phyloP scores from a whole-genome alignment of 2,888 invertebrate species.

The Volucella zonaria region DNA sequence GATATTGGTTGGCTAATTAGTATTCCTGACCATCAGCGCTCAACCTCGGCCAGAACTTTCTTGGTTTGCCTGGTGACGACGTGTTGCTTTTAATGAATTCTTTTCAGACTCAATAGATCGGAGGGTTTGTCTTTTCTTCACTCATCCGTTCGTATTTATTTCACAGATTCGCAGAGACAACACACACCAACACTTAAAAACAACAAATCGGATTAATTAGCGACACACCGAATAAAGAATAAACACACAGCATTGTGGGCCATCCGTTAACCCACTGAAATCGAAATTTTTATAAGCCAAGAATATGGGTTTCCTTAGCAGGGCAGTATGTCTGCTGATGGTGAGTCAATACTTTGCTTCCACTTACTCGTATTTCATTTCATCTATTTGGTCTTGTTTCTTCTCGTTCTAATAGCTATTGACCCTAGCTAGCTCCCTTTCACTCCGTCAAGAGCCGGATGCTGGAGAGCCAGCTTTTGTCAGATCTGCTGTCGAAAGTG shows the following conservation, averaged over 20 bases:
- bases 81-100: slow-evolving; percentile 57
- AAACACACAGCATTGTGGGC: slow-evolving; percentile 46
- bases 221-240: slow-evolving; percentile 16
- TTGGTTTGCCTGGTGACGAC: slow-evolving; percentile 28
- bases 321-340: slow-evolving; percentile 69
- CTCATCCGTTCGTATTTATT: slow-evolving; percentile 24
- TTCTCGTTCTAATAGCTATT: slow-evolving; percentile 37
- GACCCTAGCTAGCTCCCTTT: slow-evolving; percentile 24
- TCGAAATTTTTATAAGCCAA: slow-evolving; percentile 38
- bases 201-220: slow-evolving; percentile 54
- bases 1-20: slow-evolving; percentile 40
- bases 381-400: slow-evolving; percentile 5
- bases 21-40: slow-evolving; percentile 45
- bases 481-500: slow-evolving; percentile 81
- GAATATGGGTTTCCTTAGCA: slow-evolving; percentile 65
- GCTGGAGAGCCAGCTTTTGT: slow-evolving; percentile 78
- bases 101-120: slow-evolving; percentile 40
- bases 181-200: slow-evolving; percentile 15
- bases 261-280: slow-evolving; percentile 67
- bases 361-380: neutral
- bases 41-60: slow-evolving; percentile 65
- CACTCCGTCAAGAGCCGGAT: slow-evolving; percentile 71
- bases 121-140: slow-evolving; percentile 28
- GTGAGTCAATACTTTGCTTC: slow-evolving; percentile 31
- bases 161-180: slow-evolving; percentile 46